Conservation (phyloP, 2,113 vertebrate species). For the Herpailurus yagouaroundi region DNA sequence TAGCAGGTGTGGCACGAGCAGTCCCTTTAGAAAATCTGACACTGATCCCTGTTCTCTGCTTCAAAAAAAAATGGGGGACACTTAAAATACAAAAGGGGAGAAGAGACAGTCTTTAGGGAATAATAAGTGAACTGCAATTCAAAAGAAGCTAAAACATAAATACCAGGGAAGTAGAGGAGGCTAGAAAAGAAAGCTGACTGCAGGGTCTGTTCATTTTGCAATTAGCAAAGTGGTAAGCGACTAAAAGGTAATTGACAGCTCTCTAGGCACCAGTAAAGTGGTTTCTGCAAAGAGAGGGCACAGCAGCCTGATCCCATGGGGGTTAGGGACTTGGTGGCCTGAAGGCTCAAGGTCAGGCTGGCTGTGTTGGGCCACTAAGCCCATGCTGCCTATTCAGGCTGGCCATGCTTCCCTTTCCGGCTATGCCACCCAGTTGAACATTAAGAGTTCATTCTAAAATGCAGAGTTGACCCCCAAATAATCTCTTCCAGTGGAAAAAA, state of each 20-base stretch:
- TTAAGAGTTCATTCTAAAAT: neutral
- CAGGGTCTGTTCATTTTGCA: neutral
- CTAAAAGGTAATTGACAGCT: neutral
- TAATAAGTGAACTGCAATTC: neutral
- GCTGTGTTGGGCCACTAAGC: fast-evolving
- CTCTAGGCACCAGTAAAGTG: neutral
- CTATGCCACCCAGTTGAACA: neutral
- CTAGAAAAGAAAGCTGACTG: neutral
- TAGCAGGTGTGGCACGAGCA: neutral
- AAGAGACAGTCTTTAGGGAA: neutral
- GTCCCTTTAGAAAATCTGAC: constrained; percentile 5
- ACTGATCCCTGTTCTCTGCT: neutral
- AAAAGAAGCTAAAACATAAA: neutral
- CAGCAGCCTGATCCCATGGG: too few species aligned
- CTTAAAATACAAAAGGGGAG: neutral
- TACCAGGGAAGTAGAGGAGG: neutral
- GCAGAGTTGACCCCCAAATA: neutral
- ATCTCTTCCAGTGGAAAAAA: neutral
- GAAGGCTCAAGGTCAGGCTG: neutral
- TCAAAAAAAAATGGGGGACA: neutral
- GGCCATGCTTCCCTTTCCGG: neutral
- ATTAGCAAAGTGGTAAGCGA: neutral
- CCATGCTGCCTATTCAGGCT: neutral
- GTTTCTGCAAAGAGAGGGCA: neutral
- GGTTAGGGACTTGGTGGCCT: neutral